phyloP scores from a whole-genome alignment of 2,888 invertebrate species.

The Andrena camellia region DNA sequence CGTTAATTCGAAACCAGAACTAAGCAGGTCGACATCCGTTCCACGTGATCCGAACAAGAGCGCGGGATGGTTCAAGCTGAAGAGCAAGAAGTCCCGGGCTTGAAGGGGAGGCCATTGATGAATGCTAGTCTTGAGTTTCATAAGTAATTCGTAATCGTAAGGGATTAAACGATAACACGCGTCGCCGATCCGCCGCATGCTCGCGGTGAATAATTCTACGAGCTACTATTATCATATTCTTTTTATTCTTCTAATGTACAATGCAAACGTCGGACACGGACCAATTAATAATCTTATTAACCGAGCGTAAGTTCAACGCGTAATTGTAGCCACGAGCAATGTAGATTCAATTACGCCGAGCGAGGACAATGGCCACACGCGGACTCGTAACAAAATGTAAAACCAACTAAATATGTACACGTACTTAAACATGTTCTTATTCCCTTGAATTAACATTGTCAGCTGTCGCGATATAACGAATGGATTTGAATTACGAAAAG shows the following conservation, averaged over 20 bases:
- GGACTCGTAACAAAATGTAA: slow-evolving; percentile 54
- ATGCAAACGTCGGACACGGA: slow-evolving; percentile 43
- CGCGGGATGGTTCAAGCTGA: slow-evolving; percentile 91
- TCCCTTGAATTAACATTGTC: slow-evolving; percentile 53
- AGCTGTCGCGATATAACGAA: slow-evolving; percentile 35
- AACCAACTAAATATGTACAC: slow-evolving; percentile 54
- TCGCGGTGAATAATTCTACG: slow-evolving; percentile 44
- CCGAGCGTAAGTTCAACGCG: slow-evolving; percentile 40
- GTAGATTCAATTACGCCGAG: slow-evolving; percentile 32
- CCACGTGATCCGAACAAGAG: slow-evolving; percentile 90
- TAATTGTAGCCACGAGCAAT: slow-evolving; percentile 39
- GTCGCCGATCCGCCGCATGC: slow-evolving; percentile 35
- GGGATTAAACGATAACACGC: slow-evolving; percentile 57
- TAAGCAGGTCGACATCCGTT: slow-evolving; percentile 90
- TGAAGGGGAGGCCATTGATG: slow-evolving; percentile 82
- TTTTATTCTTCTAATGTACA: slow-evolving; percentile 52
- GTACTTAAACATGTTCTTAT: slow-evolving; percentile 51
- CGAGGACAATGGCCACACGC: slow-evolving; percentile 22
- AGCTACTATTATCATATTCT: slow-evolving; percentile 51
- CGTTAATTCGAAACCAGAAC: slow-evolving; percentile 84
- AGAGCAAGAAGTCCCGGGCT: slow-evolving; percentile 85
- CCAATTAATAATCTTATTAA: slow-evolving; percentile 64
- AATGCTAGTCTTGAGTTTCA: slow-evolving; percentile 85
- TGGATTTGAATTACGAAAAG: slow-evolving; percentile 24
- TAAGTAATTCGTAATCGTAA: slow-evolving; percentile 76